These are phyloP conservation scores for Petrolisthes cinctipes DNA, from an alignment of 2,888 invertebrate species.

Conservation along the genomic window DNA sequence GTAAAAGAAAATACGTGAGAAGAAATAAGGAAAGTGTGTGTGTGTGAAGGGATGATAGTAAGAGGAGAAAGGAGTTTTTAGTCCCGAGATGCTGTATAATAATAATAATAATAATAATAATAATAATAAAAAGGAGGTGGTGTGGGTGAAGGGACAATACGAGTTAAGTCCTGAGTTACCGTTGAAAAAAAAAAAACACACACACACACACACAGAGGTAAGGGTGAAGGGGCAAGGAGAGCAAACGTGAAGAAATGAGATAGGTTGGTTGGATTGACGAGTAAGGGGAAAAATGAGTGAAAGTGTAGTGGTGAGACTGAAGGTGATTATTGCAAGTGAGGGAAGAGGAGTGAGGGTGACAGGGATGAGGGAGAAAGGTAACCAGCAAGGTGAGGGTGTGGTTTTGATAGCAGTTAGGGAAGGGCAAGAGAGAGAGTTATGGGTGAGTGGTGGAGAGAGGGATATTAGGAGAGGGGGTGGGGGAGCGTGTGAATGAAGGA, in stretches of 20 bases:
- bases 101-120: background rate
- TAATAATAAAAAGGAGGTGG: background rate
- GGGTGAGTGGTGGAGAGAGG: background rate
- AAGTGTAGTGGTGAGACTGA: no score
- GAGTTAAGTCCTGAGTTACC: background rate
- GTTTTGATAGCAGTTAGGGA: background rate
- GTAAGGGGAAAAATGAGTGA: background rate
- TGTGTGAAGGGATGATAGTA: background rate
- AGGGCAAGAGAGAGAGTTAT: background rate
- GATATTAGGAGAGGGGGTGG: background rate
- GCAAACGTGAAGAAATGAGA: background rate
- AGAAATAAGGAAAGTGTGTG: no score
- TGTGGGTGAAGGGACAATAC: background rate
- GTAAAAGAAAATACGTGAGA: no score
- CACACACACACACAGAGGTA: no score
- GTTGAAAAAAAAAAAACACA: no score
- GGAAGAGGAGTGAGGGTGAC: background rate
- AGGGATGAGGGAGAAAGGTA: background rate
- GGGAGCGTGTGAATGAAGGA: no score
- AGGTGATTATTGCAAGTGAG: background rate
- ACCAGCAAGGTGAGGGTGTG: no score
- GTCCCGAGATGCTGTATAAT: background rate
- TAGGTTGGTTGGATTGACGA: background rate
- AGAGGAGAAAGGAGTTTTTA: background rate
- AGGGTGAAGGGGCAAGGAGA: background rate